Base-by-base conservation (phyloP, 2,888 invertebrate genomes). In the Melinaea marsaeus region DNA sequence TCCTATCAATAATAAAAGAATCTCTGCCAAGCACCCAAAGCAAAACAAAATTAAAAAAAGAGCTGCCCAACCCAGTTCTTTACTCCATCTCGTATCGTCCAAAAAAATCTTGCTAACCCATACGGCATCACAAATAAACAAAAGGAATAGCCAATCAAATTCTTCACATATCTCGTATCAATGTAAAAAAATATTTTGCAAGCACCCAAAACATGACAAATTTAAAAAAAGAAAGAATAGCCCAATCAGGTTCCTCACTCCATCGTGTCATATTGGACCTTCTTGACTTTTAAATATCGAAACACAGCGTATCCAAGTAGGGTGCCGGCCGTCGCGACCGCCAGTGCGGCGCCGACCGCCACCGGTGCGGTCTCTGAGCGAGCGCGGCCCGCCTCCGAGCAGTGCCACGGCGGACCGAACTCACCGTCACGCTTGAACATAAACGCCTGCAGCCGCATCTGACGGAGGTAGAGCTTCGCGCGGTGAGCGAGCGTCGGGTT, bases 231-330 rank as follows among this genome's bases (percentile, higher is more conserved):
- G n/a, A 55, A 66, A 68, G 69, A 70, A 71, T 74, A 75, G 71
- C 76, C 75, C 74, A 73, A 64, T 64, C 69, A 72, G 61, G 71
- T 72, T 65, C 66, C 71, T 82, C 79, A 96, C 86, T 97, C 96
- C 97, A 97, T 97, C 11, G 96, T 96, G 79, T 96, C 96, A 79
- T 97, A 97, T 78, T 97, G 96, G 2, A 97, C 96, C 84, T 97
- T 97, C 89, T 97, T 97, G 57, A 97, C 93, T 84, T 96, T 96
- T 80, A 96, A 93, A 79, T 97, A 96, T 74, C 97, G 94, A 91
- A 93, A 96, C 66, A 95, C 93, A 0, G 96, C 96, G 78, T 98
- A 98, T 0, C 96, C 97, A 2, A 95, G 93, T 33, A 98, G 92
- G 0, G 96, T 97, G 13, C 94, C 91, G 0, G 97, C 91, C 0